Evolutionary conservation across 2,113 vertebrate species (phyloP).

Genomic region (Peucedramus taeniatus): DNA sequence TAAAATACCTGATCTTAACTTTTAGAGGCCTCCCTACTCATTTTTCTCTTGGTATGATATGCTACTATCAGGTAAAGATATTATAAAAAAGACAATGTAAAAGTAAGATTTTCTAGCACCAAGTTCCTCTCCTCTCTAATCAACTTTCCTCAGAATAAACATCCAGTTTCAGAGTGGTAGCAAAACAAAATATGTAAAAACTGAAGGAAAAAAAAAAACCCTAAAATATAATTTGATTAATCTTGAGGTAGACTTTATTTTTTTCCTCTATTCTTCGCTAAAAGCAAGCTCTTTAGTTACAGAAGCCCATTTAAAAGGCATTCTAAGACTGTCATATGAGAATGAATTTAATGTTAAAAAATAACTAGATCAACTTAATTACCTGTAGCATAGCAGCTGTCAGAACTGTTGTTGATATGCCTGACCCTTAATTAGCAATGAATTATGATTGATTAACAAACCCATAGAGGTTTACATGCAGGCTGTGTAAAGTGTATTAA

Average conservation of each 20-base stretch:
- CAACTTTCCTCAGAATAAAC: background rate
- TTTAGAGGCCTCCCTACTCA: background rate
- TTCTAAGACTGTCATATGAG: background rate
- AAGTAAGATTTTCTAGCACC: background rate
- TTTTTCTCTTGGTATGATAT: background rate
- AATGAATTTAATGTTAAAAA: background rate
- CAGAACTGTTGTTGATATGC: background rate
- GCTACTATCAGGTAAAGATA: background rate
- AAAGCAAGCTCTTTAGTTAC: background rate
- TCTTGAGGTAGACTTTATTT: background rate
- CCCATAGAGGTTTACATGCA: background rate
- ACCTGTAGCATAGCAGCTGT: background rate
- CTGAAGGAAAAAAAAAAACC: background rate
- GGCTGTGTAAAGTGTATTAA: background rate
- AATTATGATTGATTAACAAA: constrained; percentile 42
- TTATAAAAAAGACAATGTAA: background rate
- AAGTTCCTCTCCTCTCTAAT: background rate
- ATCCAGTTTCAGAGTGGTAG: background rate
- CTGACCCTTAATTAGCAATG: constrained; percentile 38
- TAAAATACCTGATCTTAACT: background rate
- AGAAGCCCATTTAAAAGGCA: background rate
- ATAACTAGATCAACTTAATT: constrained; percentile 13
- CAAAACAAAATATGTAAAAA: background rate
- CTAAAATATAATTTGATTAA: background rate
- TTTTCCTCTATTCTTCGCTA: background rate